phyloP scores from a whole-genome alignment of 2,113 vertebrate genomes.

The Seriola quinqueradiata region DNA sequence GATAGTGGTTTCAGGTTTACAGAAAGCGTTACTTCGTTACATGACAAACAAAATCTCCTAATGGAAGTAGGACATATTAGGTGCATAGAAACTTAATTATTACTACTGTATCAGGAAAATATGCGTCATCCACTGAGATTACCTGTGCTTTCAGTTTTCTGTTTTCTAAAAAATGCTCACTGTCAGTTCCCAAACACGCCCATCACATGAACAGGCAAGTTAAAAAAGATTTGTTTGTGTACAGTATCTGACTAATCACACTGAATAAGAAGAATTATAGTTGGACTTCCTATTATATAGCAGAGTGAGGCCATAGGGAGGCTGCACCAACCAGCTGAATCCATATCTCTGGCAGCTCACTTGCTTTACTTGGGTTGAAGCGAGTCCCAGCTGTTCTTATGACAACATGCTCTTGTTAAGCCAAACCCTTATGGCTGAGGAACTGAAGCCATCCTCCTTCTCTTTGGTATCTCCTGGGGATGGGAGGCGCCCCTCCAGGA shows the following conservation, averaged over 20 bases:
- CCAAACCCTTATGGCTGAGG: constrained; percentile 69
- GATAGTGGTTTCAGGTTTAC: not conserved
- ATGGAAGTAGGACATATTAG: constrained; percentile 25
- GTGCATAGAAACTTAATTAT: constrained; percentile 18
- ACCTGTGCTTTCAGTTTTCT: constrained; percentile 64
- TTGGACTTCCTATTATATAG: constrained; percentile 43
- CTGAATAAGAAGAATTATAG: constrained; percentile 57
- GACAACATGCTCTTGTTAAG: constrained; percentile 77
- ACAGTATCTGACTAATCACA: constrained; percentile 43
- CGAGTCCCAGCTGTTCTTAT: constrained; percentile 79
- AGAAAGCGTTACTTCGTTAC: constrained; percentile 30
- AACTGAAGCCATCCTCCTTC: constrained; percentile 72
- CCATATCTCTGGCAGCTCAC: constrained; percentile 70
- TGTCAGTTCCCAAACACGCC: constrained; percentile 66
- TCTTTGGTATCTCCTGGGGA: constrained; percentile 68
- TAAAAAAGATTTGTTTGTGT: constrained; percentile 60
- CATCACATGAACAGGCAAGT: constrained; percentile 80
- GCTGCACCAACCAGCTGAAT: constrained; percentile 65
- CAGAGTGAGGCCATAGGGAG: constrained; percentile 52
- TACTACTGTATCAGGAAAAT: constrained; percentile 42
- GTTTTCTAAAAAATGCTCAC: constrained; percentile 52
- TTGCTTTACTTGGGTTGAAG: constrained; percentile 67
- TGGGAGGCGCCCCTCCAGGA: constrained; percentile 69
- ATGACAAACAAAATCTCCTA: constrained; percentile 32
- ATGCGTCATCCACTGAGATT: constrained; percentile 68